Evolutionary conservation across 2,888 invertebrate genomes (phyloP).

Genomic region (Catocala nupta): DNA sequence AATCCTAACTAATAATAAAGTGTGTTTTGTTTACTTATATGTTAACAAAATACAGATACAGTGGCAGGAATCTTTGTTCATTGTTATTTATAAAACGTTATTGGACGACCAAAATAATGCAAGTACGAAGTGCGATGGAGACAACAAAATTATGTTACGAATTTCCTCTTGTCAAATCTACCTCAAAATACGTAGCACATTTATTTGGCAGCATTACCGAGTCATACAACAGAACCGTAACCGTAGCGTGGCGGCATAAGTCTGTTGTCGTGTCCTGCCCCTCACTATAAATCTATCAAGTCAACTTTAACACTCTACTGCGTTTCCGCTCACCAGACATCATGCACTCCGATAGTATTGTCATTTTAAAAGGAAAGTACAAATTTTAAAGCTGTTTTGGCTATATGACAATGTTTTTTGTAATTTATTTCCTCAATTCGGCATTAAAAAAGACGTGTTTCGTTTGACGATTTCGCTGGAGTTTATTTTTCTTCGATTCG

Average conservation of each 20-base stretch:
- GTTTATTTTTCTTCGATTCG: too few species aligned
- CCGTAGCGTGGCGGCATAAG: conserved; percentile 43
- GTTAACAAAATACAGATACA: too few species aligned
- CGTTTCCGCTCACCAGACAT: conserved; percentile 49
- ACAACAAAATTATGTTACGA: conserved; percentile 5
- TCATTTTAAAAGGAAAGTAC: conserved; percentile 23
- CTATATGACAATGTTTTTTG: too few species aligned
- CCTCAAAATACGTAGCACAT: conserved; percentile 16
- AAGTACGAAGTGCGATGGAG: neutral
- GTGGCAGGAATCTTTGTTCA: too few species aligned
- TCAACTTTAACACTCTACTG: conserved; percentile 59
- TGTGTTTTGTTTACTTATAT: too few species aligned
- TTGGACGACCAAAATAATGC: neutral
- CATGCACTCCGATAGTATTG: conserved; percentile 27
- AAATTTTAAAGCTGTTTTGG: conserved; percentile 2
- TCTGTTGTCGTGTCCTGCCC: conserved; percentile 59
- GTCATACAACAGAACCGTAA: conserved; percentile 21
- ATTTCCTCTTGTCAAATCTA: conserved; percentile 15
- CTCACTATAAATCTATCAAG: conserved; percentile 69
- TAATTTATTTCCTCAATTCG: too few species aligned
- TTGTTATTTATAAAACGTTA: too few species aligned
- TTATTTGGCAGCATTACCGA: conserved; percentile 24
- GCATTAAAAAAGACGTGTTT: too few species aligned
- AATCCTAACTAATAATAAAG: too few species aligned
- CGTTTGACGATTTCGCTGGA: too few species aligned